A percentile compares a stretch with the other conserved stretches of the same genome.
Conservation (phyloP, 2,888 invertebrate genomes). For the Pachycephus smyrnensis region DNA sequence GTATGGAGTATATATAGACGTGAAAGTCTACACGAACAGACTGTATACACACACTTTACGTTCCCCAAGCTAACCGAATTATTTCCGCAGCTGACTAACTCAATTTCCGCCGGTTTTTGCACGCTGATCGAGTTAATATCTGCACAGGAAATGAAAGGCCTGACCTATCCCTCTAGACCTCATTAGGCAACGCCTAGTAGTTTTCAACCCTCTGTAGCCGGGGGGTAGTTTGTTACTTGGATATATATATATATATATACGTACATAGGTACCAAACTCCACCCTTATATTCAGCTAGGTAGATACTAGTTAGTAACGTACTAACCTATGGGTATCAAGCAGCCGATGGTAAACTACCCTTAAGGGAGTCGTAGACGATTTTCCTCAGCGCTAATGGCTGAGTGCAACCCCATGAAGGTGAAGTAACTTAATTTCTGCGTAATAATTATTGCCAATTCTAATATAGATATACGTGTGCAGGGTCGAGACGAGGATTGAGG, state of each 20-base stretch:
- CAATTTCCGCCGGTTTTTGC: constrained; percentile 41
- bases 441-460: neutral
- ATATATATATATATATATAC: neutral
- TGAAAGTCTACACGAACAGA: neutral
- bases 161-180: constrained; percentile 39
- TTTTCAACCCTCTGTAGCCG: neutral
- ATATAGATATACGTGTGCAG: neutral
- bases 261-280: neutral
- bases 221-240: neutral
- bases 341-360: neutral
- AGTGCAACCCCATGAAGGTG: neutral
- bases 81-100: constrained; percentile 38
- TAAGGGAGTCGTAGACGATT: neutral
- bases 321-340: neutral
- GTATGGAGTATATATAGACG: neutral
- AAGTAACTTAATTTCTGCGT: neutral
- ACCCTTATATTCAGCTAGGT: neutral
- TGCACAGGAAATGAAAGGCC: constrained; percentile 35
- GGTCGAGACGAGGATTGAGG: neutral
- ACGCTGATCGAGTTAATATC: constrained; percentile 45
- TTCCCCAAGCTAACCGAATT: constrained; percentile 18
- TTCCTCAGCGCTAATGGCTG: neutral
- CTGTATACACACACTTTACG: neutral
- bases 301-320: neutral
- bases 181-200: constrained; percentile 35